A percentile compares a stretch with the other conserved stretches of the same genome.
Conservation (phyloP, 2,113 vertebrate genomes). For the Eptesicus fuscus region DNA sequence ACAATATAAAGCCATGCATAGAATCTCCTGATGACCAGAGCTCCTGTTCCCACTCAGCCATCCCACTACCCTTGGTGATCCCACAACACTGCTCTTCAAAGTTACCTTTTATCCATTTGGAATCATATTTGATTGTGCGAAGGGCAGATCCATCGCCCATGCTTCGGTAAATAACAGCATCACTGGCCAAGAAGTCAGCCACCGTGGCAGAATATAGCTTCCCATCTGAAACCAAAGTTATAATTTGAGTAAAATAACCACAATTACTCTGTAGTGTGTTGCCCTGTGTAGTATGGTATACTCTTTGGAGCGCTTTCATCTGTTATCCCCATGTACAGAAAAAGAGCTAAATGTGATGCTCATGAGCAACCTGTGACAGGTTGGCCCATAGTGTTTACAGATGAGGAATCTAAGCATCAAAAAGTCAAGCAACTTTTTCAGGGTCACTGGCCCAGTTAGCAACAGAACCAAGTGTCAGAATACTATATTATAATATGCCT, state of each 20-base stretch:
- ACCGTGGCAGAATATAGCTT: conserved; percentile 99
- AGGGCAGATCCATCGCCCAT: conserved; percentile 98
- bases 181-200: conserved; percentile 98
- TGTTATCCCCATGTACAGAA: too few species aligned
- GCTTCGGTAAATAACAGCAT: conserved; percentile 99
- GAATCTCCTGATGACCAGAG: not conserved
- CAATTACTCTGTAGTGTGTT: not conserved
- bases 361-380: not conserved
- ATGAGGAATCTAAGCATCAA: not conserved
- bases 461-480: conserved; percentile 1
- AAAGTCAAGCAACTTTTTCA: not conserved
- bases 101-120: conserved; percentile 99
- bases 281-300: not conserved
- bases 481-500: conserved; percentile 36
- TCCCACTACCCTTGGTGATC: not conserved
- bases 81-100: not conserved
- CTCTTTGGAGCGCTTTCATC: not conserved
- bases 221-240: conserved; percentile 86
- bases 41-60: not conserved
- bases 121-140: conserved; percentile 99
- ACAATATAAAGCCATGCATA: not conserved
- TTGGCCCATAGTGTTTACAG: not conserved
- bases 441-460: not conserved
- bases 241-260: conserved; percentile 35
- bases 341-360: not conserved